A percentile compares a stretch with the other conserved stretches of the same genome.
Evolutionary conservation across 2,797 vertebrate genomes (phyloP).

Genomic region (Tokudaia muenninki): DNA sequence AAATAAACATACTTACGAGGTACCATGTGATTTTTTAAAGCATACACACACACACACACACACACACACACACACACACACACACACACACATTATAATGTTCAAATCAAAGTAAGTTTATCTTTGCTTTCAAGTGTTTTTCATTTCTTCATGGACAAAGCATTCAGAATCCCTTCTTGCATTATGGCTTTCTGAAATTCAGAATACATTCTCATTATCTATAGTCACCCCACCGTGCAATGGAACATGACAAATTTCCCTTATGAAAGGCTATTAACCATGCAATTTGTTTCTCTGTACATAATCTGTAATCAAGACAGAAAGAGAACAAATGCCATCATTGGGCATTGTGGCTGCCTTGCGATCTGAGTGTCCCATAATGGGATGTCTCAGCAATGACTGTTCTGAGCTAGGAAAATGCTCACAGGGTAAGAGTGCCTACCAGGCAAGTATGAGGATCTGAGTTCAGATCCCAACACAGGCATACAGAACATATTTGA

Average conservation of each 20-base stretch:
- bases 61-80: too few species aligned
- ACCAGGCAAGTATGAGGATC: background rate
- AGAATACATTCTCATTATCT: background rate
- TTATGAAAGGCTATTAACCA: conserved; percentile 10
- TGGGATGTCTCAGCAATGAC: background rate
- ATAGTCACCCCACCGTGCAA: background rate
- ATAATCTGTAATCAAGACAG: conserved; percentile 9
- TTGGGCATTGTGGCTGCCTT: background rate
- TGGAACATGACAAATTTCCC: conserved; percentile 13
- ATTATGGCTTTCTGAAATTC: background rate
- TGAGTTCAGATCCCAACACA: background rate
- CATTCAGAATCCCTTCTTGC: background rate
- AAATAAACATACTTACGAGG: background rate
- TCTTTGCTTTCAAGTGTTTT: background rate
- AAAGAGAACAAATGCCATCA: background rate
- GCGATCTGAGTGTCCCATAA: background rate
- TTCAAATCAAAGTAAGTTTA: background rate
- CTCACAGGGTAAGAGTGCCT: background rate
- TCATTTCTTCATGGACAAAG: background rate
- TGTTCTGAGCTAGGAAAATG: background rate
- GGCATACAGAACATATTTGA: background rate
- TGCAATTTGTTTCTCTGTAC: background rate
- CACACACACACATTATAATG: too few species aligned
- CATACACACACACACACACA: too few species aligned
- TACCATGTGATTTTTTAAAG: background rate